These are phyloP conservation scores for Hoplostethus atlanticus DNA, from an alignment of 2,797 vertebrate species.

Conservation along the genomic window DNA sequence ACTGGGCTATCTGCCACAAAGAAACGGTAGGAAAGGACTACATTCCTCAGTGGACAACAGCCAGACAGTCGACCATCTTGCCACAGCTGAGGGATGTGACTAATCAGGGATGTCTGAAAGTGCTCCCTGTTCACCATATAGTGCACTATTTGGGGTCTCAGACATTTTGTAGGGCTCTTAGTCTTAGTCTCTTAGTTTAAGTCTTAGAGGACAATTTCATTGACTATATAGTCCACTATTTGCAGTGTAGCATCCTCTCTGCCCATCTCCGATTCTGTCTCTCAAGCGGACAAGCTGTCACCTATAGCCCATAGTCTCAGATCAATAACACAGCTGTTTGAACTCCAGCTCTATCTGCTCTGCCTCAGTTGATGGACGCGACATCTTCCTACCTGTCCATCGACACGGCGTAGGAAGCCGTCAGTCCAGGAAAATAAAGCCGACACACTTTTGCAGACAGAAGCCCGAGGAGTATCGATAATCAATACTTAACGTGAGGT, in stretches of 20 bases:
- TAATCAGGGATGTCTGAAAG: too few relatives aligned
- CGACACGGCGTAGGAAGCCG: background rate
- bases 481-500: conserved; percentile 33
- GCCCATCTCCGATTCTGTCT: conserved; percentile 18
- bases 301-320: background rate
- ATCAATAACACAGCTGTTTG: conserved; percentile 53
- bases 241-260: background rate
- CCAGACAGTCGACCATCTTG: too few relatives aligned
- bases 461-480: conserved; percentile 1
- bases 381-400: conserved; percentile 34
- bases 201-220: too few relatives aligned
- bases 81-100: too few relatives aligned
- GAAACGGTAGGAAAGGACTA: too few relatives aligned
- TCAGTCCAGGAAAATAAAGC: conserved; percentile 32
- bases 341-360: conserved; percentile 35
- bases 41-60: too few relatives aligned
- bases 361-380: conserved; percentile 29
- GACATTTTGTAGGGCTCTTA: too few relatives aligned
- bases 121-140: too few relatives aligned
- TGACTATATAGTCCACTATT: too few relatives aligned
- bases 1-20: too few relatives aligned
- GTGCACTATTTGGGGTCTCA: too few relatives aligned
- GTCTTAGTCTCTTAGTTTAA: too few relatives aligned
- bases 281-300: conserved; percentile 44
- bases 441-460: background rate